Percentiles rank a stretch among this genome's conserved stretches.
phyloP scores from a whole-genome alignment of 2,113 vertebrate species.

The Misgurnus mizolepis region DNA sequence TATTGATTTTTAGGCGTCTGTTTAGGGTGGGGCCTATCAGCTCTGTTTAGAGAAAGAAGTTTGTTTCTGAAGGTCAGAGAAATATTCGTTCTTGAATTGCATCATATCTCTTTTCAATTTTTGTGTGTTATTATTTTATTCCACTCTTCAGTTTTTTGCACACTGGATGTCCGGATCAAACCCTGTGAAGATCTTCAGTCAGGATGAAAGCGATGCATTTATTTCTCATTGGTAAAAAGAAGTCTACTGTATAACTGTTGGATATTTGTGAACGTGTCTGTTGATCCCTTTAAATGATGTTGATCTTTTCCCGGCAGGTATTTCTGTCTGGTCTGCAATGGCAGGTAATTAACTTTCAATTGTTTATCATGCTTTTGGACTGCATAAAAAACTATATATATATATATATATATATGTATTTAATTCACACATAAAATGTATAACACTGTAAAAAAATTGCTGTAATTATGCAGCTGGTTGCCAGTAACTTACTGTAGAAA shows the following conservation, averaged over 20 bases:
- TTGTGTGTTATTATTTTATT: too few relatives aligned
- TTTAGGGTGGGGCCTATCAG: constrained; percentile 16
- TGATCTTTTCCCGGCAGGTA: background rate
- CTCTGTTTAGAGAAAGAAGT: background rate
- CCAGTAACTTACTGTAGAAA: too few relatives aligned
- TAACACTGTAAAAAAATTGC: too few relatives aligned
- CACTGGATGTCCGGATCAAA: background rate
- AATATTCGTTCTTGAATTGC: too few relatives aligned
- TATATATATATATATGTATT: too few relatives aligned
- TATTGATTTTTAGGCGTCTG: background rate
- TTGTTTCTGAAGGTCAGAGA: too few relatives aligned
- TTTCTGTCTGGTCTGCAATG: constrained; percentile 2
- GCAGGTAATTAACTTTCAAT: constrained; percentile 24
- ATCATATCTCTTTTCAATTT: too few relatives aligned
- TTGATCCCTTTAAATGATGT: background rate
- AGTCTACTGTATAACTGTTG: background rate
- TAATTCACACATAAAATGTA: too few relatives aligned
- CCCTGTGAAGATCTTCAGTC: background rate
- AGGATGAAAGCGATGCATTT: background rate
- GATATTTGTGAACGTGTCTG: background rate
- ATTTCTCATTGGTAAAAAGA: background rate
- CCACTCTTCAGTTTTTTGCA: too few relatives aligned
- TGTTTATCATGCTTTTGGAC: background rate
- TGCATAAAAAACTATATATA: too few relatives aligned
- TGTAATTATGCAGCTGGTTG: too few relatives aligned